Evolutionary conservation across 2,888 invertebrate genomes (phyloP), one percentile per base, ranked within the genome.

Genomic region (Galerucella pusilla): DNA sequence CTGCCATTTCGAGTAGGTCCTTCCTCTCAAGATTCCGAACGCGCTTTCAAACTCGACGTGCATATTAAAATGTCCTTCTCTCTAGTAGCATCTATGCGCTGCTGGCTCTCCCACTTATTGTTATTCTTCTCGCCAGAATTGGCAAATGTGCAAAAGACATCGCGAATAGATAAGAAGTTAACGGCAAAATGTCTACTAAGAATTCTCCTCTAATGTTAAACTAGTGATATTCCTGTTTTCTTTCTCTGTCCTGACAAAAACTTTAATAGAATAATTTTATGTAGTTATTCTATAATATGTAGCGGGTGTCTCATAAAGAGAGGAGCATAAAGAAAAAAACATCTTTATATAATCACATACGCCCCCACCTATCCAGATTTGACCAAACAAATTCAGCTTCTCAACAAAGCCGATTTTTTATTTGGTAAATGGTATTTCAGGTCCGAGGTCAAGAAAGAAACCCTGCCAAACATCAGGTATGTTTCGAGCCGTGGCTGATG

Each of bases 141-240:
- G 85, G 86, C 84, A 85, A 85, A 86, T 85, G 85, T 85, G 85
- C 84, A 85, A 85, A 85, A 86, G 85, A 85, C 84, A 84, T 83
- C 79, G 83, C 82, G 84, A 84, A 85, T 84, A 85, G 85, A 85
- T 85, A 85, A 85, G 84, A 83, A 85, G 83, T 85, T 84, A 84
- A 84, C 83, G 82, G 82, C 80, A 78, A 80, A 76, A 81, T 77
- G 80, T 75, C 80, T 80, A 77, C 79, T 77, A 80, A 78, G 80
- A 80, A 81, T 75, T 71, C 54, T n/a, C 46, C 63, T 68, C 28
- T 67, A 28, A 46, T 59, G 68, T 70, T 71, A 25, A 63, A 68
- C 57, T 25, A 68, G 65, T 57, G 42, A 63, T 35, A 42, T 59
- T 67, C n/a, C 9, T 16, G 28, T 42, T 35, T 66, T 42, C 35